Base-by-base conservation (phyloP, 1,140 invertebrate genomes). In the Drosophila ohnishii region DNA sequence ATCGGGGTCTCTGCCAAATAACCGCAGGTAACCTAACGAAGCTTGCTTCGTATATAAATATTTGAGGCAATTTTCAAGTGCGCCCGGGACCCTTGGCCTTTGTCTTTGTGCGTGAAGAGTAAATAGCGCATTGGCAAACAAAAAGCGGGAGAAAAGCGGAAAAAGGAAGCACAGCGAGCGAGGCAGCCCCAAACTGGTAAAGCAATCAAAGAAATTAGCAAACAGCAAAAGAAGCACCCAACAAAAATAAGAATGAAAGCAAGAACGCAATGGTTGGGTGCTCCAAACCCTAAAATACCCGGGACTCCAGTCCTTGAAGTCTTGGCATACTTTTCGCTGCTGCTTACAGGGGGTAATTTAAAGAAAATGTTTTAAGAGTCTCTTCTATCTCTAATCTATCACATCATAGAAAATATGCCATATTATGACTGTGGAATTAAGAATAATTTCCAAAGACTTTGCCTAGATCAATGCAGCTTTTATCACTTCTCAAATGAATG, bases 181-280 rank as follows among this genome's bases (percentile, higher is more conserved):
- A 48, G 44, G 47, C 19, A n/a, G 45, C 58, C 44, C 63, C 64
- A 56, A 84, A 67, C 84, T 87, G 82, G 75, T 63, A 78, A 88
- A 78, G 80, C 84, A 88, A 88, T 88, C 85, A 88, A 78, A 89
- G 80, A 88, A 89, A 88, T 88, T 88, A 88, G 85, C 84, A 88
- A 88, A 88, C 77, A 88, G 69, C 80, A 63, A 66, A 66, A 67
- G 77, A 51, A 77, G 76, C 80, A 40, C 61, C 65, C 75, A 78
- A 78, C 55, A 69, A 87, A 86, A 74, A 60, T 39, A 51, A 53
- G 40, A 57, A 76, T 30, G 58, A 57, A 70, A 42, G 51, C 16
- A 39, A 19, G 40, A 42, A 40, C n/a, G 9, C 42, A 48, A 51
- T 51, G 50, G 16, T 14, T 53, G 34, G 19, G 34, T 25, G 51